phyloP scores from a whole-genome alignment of 2,113 vertebrate genomes.

The Cyanoramphus novaezelandiae region DNA sequence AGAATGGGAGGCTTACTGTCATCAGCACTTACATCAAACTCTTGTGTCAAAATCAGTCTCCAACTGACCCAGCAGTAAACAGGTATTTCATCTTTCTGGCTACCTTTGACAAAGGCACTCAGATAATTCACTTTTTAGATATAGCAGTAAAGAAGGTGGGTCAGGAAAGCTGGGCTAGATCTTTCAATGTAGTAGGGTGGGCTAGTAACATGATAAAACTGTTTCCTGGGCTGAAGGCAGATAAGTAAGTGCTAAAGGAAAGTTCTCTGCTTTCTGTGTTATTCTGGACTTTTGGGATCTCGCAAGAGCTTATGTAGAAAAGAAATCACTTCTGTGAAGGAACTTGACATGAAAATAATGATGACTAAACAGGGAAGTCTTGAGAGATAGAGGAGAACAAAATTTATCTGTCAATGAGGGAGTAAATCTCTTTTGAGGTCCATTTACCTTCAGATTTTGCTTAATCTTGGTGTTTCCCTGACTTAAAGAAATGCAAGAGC shows the following conservation, averaged over 20 bases:
- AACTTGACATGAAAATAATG: background rate
- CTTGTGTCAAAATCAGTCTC: background rate
- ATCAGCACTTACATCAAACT: background rate
- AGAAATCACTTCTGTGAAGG: background rate
- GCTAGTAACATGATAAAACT: background rate
- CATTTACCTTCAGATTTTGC: background rate
- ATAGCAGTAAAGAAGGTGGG: background rate
- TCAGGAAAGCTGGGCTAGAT: background rate
- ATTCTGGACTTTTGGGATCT: background rate
- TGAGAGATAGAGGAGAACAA: background rate
- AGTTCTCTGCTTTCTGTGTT: background rate
- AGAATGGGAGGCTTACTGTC: background rate
- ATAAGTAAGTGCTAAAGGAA: background rate
- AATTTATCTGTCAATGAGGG: background rate
- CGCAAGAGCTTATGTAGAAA: background rate
- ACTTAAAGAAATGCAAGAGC: background rate
- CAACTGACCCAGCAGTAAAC: background rate
- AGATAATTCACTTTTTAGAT: background rate
- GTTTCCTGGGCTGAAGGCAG: background rate
- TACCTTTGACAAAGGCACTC: background rate
- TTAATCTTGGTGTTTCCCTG: background rate
- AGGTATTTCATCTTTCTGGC: background rate
- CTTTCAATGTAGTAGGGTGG: background rate
- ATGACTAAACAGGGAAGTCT: background rate
- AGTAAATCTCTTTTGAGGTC: background rate